Base-by-base conservation (phyloP, 2,888 invertebrate genomes). In the Agonopterix alstromeriana region DNA sequence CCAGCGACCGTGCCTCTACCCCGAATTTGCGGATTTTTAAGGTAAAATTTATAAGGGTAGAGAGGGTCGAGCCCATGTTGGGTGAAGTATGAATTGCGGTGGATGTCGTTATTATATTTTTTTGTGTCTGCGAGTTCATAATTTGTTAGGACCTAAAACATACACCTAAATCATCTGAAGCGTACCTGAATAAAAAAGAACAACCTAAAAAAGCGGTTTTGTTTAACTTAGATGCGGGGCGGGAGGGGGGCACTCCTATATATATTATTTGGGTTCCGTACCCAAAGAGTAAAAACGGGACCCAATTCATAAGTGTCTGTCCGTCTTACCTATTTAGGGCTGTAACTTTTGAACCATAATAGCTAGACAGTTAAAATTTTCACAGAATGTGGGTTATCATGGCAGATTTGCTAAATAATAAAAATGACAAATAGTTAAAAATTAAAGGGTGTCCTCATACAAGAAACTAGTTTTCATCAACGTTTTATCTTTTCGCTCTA, bases 11-110 rank as follows among this genome's bases (percentile, higher is more conserved):
- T 85, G 81, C 84, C 82, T 60, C 68, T 68, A 74, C 67, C 74
- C 82, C 82, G 83, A 84, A 86, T 87, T 88, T 86, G 86, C 82
- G 87, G 87, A 88, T 88, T 88, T 88, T 88, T 88, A 86, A 88
- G 86, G 86, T 84, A 80, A 82, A 87, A 87, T 87, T 86, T 87
- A 87, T 87, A 83, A 77, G 82, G 78, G 76, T 73, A 69, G 67
- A 64, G 66, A 63, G 63, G 60, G 53, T 52, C 35, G 35, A 35
- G 35, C 44, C 38, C 42, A 11, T 38, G 10, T 38, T 27, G 60
- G 54, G 57, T 53, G 61, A 56, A 57, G 57, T 56, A 57, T 61
- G 60, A 60, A 61, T 57, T 67, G 70, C 67, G 63, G 64, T 56
- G 54, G 61, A 55, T 55, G 55, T 49, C 48, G 51, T 54, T 54